Evolutionary conservation across 2,888 invertebrate genomes (phyloP).

Genomic region (Caenorhabditis sp.): DNA sequence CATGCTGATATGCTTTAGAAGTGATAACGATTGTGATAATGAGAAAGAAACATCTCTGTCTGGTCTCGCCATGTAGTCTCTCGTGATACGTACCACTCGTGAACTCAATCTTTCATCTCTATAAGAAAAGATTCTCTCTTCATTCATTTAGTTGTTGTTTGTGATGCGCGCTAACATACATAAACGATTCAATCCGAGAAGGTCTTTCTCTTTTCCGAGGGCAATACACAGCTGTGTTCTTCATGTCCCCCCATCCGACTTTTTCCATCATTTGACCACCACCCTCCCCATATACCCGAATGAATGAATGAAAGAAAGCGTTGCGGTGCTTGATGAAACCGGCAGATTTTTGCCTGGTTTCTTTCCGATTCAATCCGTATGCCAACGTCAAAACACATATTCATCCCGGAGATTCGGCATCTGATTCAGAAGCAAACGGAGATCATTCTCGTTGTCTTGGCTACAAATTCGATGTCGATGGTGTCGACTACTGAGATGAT

Average conservation of each 20-base stretch:
- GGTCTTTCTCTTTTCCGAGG: conserved; percentile 13
- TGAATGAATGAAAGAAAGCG: conserved; percentile 12
- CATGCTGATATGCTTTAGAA: conserved; percentile 6
- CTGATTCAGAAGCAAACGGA: too few species aligned
- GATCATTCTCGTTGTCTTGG: too few species aligned
- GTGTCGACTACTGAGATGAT: too few species aligned
- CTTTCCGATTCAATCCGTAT: conserved; percentile 1
- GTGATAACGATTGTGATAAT: not conserved
- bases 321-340: conserved; percentile 28
- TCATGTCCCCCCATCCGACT: not conserved
- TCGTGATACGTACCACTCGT: not conserved
- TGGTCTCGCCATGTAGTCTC: too few species aligned
- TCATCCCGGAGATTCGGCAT: too few species aligned
- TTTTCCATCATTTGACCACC: conserved; percentile 1
- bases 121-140: too few species aligned
- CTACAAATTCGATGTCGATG: too few species aligned
- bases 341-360: conserved; percentile 16
- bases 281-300: not conserved
- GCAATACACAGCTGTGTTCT: conserved; percentile 37
- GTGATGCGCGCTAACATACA: conserved; percentile 9
- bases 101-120: too few species aligned
- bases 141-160: too few species aligned
- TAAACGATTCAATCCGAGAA: conserved; percentile 14
- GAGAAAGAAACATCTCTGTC: too few species aligned
- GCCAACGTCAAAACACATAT: conserved; percentile 26